A percentile compares a stretch with the other conserved stretches of the same genome.
Conservation (phyloP, 2,888 invertebrate genomes). For the Coremacera marginata region DNA sequence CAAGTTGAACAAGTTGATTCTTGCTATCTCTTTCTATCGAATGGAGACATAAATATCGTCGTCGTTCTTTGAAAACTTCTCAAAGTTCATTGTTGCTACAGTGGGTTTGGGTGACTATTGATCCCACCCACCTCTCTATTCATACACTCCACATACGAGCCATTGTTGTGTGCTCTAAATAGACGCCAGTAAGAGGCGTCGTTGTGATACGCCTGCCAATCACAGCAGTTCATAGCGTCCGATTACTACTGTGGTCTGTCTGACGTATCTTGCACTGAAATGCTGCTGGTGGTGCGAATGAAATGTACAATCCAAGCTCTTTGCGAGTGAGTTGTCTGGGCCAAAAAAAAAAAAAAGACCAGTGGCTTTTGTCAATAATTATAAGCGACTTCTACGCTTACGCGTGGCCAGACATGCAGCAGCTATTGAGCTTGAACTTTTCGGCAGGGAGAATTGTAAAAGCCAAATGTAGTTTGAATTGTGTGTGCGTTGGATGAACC, state of each 20-base stretch:
- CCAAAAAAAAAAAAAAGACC: constrained; percentile 51
- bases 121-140: neutral
- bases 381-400: constrained; percentile 59
- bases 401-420: constrained; percentile 51
- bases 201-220: constrained; percentile 6
- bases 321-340: constrained; percentile 39
- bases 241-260: neutral
- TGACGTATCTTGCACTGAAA: neutral
- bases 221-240: neutral
- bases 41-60: too few relatives aligned
- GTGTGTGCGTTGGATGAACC: too few relatives aligned
- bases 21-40: neutral
- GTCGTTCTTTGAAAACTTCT: neutral
- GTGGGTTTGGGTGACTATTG: neutral
- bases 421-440: neutral
- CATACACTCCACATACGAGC: neutral
- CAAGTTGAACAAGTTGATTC: neutral
- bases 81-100: neutral
- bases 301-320: constrained; percentile 5
- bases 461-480: too few relatives aligned
- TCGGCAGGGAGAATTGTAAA: too few relatives aligned
- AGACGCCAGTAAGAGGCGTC: neutral
- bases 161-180: neutral
- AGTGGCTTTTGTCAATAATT: constrained; percentile 53
- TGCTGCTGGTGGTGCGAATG: neutral